Evolutionary conservation across 2,113 vertebrate species (phyloP), one percentile per base, ranked within the genome.

Genomic region (Oryzias curvinotus): DNA sequence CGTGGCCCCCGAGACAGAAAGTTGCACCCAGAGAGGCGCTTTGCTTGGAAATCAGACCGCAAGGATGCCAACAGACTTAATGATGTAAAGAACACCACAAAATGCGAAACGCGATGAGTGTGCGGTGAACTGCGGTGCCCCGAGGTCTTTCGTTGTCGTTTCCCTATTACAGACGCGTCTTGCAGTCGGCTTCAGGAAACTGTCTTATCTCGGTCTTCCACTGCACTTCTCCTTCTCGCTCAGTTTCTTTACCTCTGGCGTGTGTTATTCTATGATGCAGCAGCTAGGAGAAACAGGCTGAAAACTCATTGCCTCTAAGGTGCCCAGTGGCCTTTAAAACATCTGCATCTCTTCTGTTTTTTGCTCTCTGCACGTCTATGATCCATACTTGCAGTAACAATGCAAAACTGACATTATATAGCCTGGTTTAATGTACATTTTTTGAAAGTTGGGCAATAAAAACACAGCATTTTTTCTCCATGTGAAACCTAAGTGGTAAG

Each of bases 151-250:
- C 65, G 30, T 50, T 64, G 60, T 60, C 45, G 10, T 63, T 25
- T 57, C 36, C 23, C 46, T 28, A 52, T 14, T 13, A 46, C 7
- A 59, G 45, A 23, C 65, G 14, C 46, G 54, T 53, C 72, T 10
- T 21, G n/a, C 77, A 80, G 85, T 74, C 65, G 78, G 72, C 68
- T 70, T 83, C 75, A 77, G 88, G 76, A 85, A 81, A 65, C 70
- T 2, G 69, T 10, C 78, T 87, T 87, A 87, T 87, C 85, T 74
- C 61, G 25, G 52, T 61, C 57, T 69, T 66, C 73, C 79, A 63
- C 48, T 15, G 47, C 52, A 57, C 73, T 78, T 72, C 48, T 51
- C 52, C 52, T 56, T 51, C 59, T 21, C 62, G 15, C 53, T 75
- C 55, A 43, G 45, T 68, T 23, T 45, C 52, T 58, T 26, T 26